A percentile compares a stretch with the other conserved stretches of the same genome.
phyloP scores from a whole-genome alignment of 2,113 vertebrate genomes.

The Zingel zingel region DNA sequence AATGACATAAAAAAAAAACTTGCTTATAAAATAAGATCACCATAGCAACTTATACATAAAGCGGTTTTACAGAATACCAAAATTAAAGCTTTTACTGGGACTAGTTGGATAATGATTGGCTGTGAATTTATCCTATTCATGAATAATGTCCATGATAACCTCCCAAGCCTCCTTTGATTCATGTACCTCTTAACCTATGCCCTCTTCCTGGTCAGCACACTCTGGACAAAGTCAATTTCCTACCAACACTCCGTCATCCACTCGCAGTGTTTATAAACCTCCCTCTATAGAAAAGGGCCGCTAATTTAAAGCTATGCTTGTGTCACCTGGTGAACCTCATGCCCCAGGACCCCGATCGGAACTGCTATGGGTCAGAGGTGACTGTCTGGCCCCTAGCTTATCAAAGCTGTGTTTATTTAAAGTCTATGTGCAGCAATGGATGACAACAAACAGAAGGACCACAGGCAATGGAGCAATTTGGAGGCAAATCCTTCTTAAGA shows the following conservation, averaged over 20 bases:
- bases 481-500: constrained; percentile 65
- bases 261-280: constrained; percentile 75
- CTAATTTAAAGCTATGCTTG: constrained; percentile 72
- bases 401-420: constrained; percentile 85
- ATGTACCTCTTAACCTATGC: constrained; percentile 68
- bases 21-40: background rate
- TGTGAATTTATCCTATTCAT: background rate
- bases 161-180: constrained; percentile 22
- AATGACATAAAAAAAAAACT: background rate
- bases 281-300: constrained; percentile 42
- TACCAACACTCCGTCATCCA: constrained; percentile 65
- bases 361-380: constrained; percentile 80
- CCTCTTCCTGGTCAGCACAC: constrained; percentile 62
- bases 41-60: background rate
- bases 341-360: constrained; percentile 63
- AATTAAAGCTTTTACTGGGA: background rate
- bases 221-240: constrained; percentile 79
- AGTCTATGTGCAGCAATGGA: constrained; percentile 75
- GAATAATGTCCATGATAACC: constrained; percentile 2
- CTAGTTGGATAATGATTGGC: background rate
- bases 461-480: constrained; percentile 67
- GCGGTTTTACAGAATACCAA: background rate
- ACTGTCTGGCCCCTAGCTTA: constrained; percentile 74
- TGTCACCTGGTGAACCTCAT: constrained; percentile 83
- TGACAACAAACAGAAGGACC: constrained; percentile 74